Evolutionary conservation across 2,113 vertebrate genomes (phyloP).

Genomic region (Apodemus speciosus): DNA sequence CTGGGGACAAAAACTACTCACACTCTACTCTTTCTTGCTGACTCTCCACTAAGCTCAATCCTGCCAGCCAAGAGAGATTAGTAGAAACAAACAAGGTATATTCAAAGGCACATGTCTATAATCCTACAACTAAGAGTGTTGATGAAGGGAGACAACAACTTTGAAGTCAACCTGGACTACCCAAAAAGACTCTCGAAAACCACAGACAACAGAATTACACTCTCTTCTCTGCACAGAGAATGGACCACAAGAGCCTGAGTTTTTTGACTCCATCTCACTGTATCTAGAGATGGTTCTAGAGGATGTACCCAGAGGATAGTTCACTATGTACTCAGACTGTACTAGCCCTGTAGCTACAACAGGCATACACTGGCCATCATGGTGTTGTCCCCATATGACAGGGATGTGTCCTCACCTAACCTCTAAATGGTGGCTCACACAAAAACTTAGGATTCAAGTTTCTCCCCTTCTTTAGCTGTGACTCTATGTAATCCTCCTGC

Average conservation of each 20-base stretch:
- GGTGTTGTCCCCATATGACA: not conserved
- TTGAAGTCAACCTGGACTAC: not conserved
- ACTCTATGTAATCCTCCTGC: not conserved
- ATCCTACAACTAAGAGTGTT: not conserved
- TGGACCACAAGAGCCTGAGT: not conserved
- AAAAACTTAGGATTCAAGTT: not conserved
- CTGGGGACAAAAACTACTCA: not conserved
- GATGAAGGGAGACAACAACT: not conserved
- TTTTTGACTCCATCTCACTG: not conserved
- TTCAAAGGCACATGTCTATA: not conserved
- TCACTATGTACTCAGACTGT: not conserved
- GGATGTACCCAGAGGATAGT: too few species aligned
- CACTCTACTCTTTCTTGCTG: not conserved
- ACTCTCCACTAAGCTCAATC: not conserved
- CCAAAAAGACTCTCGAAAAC: not conserved
- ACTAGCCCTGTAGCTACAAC: not conserved
- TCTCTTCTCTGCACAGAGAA: not conserved
- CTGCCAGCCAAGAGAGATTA: constrained; percentile 9
- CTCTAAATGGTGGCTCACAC: not conserved
- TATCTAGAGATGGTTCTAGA: not conserved
- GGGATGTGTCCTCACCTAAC: not conserved
- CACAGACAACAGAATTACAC: not conserved
- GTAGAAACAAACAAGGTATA: not conserved
- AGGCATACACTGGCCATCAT: not conserved
- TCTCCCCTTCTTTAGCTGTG: not conserved